Base-by-base conservation (phyloP, 2,113 vertebrate genomes). In the Microcebus murinus region DNA sequence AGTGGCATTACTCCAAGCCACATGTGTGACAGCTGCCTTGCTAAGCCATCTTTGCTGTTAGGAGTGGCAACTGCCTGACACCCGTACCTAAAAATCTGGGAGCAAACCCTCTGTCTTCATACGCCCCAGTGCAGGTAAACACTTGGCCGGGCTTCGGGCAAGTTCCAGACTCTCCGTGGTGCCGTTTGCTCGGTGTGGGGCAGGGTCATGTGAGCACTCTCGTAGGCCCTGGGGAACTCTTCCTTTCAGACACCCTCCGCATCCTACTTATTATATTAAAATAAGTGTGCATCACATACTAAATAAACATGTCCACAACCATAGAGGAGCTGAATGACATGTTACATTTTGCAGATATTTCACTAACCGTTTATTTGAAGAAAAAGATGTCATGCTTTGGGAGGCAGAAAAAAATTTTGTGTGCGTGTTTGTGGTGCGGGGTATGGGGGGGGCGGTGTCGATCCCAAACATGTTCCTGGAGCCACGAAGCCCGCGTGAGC, bases 201-300 rank as follows among this genome's bases (percentile, higher is more conserved):
- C 31, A 17, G 81, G 36, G 63, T 17, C 50, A 10, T n/a, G 3
- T 2, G 48, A 27, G 29, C 1, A 3, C 14, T 1, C 3, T 3
- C 0, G 6, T 5, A 5, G 31, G 57, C 23, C 57, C 73, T 18
- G 59, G 25, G 48, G 59, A 63, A 31, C 10, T 8, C 59, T 25
- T 57, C 6, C 0, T 55, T 36, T 31, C 5, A 23, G 73, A 23
- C 12, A 7, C 0, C 17, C 29, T 59, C 8, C 9, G 3, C 18
- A 9, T 18, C 23, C 4, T 4, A 3, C n/a, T 6, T 21, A 6
- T 23, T 39, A 27, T 7, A 6, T 21, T n/a, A 34, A 27, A 74
- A 68, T 29, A 21, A 65, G 10, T 57, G 21, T 29, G 67, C 3
- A 3, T 50, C 80, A 27, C 25, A 1, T 12, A 21, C 4, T 9